These are phyloP conservation scores for Portunus trituberculatus DNA, from an alignment of 1,140 invertebrate genomes.

Conservation along the genomic window DNA sequence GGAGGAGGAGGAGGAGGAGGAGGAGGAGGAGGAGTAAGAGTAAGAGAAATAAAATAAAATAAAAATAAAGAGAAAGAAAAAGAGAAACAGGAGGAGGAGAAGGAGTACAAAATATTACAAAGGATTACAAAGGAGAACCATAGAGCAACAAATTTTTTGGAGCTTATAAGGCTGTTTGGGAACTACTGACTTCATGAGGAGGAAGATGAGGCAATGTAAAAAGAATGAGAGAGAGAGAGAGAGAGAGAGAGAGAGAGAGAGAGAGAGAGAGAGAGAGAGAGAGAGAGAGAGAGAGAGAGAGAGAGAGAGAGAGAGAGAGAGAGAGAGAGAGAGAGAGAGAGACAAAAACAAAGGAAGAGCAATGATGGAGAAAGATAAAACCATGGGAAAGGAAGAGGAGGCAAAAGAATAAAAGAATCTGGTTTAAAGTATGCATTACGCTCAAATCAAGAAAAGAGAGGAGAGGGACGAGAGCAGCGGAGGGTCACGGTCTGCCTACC, in stretches of 20 bases:
- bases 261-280: slow-evolving; percentile 16
- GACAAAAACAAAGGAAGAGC: not conserved
- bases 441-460: not conserved
- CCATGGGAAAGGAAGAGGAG: not conserved
- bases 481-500: not conserved
- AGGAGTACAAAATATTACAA: too few relatives aligned
- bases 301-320: slow-evolving; percentile 28
- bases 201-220: not conserved
- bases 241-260: not conserved
- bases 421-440: not conserved
- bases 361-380: not conserved
- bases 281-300: slow-evolving; percentile 3
- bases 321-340: slow-evolving; percentile 33
- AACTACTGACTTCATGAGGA: too few relatives aligned
- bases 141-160: not conserved
- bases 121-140: not conserved
- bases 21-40: too few relatives aligned
- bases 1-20: not conserved
- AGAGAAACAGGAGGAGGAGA: not conserved
- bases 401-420: not conserved
- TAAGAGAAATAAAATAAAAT: not conserved
- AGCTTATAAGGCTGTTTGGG: too few relatives aligned
- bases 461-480: not conserved
- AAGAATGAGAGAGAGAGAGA: slow-evolving; percentile 16
- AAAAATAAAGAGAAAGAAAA: not conserved